Percentiles rank a stretch among this genome's conserved stretches.
Conservation (phyloP, 2,888 invertebrate species). For the Philereme transversata region DNA sequence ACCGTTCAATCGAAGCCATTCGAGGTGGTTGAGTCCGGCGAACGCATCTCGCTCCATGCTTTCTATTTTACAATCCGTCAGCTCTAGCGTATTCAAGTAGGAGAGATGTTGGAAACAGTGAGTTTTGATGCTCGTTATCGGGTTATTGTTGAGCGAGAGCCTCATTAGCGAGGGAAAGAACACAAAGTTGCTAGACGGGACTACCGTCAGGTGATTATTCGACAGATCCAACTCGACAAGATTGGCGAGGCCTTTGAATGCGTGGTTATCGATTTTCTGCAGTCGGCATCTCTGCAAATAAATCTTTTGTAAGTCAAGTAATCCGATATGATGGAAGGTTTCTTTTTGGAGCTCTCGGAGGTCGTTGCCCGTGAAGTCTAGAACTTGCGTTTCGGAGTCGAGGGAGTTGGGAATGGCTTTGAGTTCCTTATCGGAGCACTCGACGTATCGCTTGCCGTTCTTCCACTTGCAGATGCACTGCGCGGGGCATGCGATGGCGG, state of each 20-base stretch:
- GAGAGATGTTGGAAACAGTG: constrained; percentile 90
- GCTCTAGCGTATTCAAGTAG: constrained; percentile 90
- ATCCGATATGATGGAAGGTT: constrained; percentile 89
- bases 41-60: constrained; percentile 91
- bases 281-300: constrained; percentile 91
- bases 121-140: constrained; percentile 88
- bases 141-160: constrained; percentile 91
- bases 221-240: constrained; percentile 95
- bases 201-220: constrained; percentile 89
- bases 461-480: constrained; percentile 96
- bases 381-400: constrained; percentile 93
- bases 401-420: constrained; percentile 91
- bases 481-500: constrained; percentile 87
- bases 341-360: constrained; percentile 90
- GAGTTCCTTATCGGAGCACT: constrained; percentile 91
- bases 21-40: constrained; percentile 90
- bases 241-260: constrained; percentile 93
- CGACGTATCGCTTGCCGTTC: constrained; percentile 95
- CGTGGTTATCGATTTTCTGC: constrained; percentile 89
- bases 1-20: constrained; percentile 93
- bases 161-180: constrained; percentile 93
- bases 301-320: constrained; percentile 94
- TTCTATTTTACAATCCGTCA: constrained; percentile 92
- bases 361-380: constrained; percentile 93
- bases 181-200: constrained; percentile 91